Percentiles rank a stretch among this genome's conserved stretches.
These are phyloP conservation scores for Schlechtendalia chinensis DNA, from an alignment of 1,140 invertebrate genomes.

Conservation along the genomic window DNA sequence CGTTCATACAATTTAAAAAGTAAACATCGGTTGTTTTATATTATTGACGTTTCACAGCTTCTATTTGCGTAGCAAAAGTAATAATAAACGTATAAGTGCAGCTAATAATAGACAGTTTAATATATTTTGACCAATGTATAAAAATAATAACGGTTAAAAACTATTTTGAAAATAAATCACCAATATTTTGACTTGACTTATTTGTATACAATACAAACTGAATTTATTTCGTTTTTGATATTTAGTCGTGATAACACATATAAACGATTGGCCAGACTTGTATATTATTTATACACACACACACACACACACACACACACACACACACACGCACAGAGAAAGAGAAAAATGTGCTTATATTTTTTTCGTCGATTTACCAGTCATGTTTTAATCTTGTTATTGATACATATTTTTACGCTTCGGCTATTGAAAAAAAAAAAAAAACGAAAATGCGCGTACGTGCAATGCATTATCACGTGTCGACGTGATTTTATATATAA, in stretches of 20 bases:
- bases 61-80: no score
- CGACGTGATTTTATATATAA: not conserved
- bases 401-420: conserved; percentile 18
- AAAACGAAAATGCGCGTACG: conserved; percentile 13
- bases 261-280: not conserved
- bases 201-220: not conserved
- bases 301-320: not conserved
- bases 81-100: no score
- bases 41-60: no score
- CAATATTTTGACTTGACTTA: not conserved
- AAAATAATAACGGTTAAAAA: not conserved
- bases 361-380: not conserved
- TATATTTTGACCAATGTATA: no score
- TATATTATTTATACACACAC: not conserved
- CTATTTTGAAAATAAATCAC: not conserved
- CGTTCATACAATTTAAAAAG: no score
- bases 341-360: not conserved
- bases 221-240: not conserved
- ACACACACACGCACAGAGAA: not conserved
- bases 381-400: conserved; percentile 21
- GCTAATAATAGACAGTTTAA: no score
- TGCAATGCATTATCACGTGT: conserved; percentile 17
- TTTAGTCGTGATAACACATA: conserved; percentile 2
- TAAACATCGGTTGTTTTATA: no score
- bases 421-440: conserved; percentile 4